Base-by-base conservation (phyloP, 2,797 vertebrate species). In the Limosa lapponica region DNA sequence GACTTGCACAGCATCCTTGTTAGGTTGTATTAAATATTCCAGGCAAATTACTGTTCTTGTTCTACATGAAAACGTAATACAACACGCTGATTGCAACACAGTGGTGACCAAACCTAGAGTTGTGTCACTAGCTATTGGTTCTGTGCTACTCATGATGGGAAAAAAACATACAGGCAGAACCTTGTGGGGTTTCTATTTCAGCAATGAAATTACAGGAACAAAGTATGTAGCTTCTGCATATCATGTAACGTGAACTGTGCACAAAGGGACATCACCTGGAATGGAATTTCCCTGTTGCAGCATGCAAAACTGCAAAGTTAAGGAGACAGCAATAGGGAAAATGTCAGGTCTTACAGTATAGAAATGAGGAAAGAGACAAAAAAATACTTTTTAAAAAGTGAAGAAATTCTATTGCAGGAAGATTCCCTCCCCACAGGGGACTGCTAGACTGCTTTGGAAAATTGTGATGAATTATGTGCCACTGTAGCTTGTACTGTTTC, bases 381-480 rank as follows among this genome's bases (percentile, higher is more conserved):
- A 93, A 49, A 95, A 66, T 23, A 78, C 16, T 55, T 82, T 74
- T 32, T 34, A 22, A 62, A 54, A 84, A 55, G 6, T 37, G 17
- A 83, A 55, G 7, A 74, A 25, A 61, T 41, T 51, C 5, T 70
- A 5, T 30, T 48, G 44, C 52, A 77, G 17, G 46, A 77, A 69
- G 27, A 57, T 81, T 67, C 59, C 5, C 10, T 73, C 25, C 43
- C 34, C 28, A 5, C 8, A 32, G 3, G 18, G 24, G 30, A 64
- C 32, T 74, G 30, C 11, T 82, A 16, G 62, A 39, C 46, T 48
- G 58, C 25, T 88, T 92, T 83, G 39, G 43, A 86, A 83, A 83
- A 62, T 44, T 72, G 13, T 93, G 95, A 97, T 95, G 13, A 88
- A 95, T 95, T 90, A 89, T 58, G 62, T 91, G 84, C 46, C 79